Evolutionary conservation across 2,797 vertebrate species (phyloP), one percentile per base, ranked within the genome.

Genomic region (Momotus momota): DNA sequence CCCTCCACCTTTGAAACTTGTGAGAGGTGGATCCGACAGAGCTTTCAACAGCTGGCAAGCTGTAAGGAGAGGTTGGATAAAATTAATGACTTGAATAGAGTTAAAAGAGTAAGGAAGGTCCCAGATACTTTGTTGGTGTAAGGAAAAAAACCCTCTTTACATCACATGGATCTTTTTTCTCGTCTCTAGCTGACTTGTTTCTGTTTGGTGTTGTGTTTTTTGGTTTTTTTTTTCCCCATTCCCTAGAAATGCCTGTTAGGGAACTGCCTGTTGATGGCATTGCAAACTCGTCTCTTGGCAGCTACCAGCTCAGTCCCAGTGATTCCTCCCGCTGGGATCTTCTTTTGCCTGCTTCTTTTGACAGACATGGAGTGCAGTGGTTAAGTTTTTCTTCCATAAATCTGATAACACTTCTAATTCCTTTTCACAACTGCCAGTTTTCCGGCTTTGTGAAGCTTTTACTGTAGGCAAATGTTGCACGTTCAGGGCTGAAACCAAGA

Each of bases 351-450:
- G 29, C 11, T 38, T 35, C 26, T 66, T 77, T 52, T 35, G 35
- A 20, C 43, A 12, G 54, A 12, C 2, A 3, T 48, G 62, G 80
- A 88, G 41, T 19, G 73, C 49, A 95, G 38, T 70, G 58, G 54
- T 88, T 70, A 62, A 18, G 9, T 45, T 91, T 90, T 91, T 84
- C 27, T 70, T 88, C 73, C 70, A 23, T 74, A 67, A 49, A 77
- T 66, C 66, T 90, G 83, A 90, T 96, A 95, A 81, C 83, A 62
- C 62, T 77, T 92, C 31, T 45, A 81, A 72, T 93, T 87, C 75
- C 57, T 93, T 94, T 95, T 95, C 90, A 77, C 85, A 95, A 33
- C 78, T 95, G 78, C 60, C 72, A 60, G 38, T 85, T 90, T 90
- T 89, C 29, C 75, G 74, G 65, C 75, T 93, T 94, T 84, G 54